These are phyloP conservation scores for Ctenoplectra terminalis DNA, from an alignment of 1,140 invertebrate genomes.

Conservation along the genomic window DNA sequence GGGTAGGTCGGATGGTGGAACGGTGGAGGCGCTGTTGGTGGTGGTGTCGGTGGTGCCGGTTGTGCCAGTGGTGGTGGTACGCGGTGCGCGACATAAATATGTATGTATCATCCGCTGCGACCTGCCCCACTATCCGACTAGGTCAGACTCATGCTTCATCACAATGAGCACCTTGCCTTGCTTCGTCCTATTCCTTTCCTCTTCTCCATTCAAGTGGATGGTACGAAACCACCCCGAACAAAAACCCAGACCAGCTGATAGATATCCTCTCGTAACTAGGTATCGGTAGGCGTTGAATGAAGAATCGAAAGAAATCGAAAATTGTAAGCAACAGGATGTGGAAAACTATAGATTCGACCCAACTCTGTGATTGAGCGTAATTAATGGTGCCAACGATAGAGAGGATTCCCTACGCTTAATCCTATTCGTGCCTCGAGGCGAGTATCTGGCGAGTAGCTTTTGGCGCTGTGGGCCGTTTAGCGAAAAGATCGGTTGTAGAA, in stretches of 20 bases:
- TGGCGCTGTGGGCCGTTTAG: too few relatives aligned
- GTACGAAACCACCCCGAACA: constrained; percentile 58
- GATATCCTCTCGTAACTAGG: neutral
- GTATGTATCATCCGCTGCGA: constrained; percentile 83
- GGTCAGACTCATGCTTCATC: constrained; percentile 83
- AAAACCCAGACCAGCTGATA: neutral
- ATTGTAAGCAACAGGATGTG: too few relatives aligned
- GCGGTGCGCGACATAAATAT: constrained; percentile 83
- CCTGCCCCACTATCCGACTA: constrained; percentile 82
- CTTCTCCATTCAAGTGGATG: constrained; percentile 75
- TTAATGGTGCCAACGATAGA: too few relatives aligned
- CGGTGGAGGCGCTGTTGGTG: constrained; percentile 35
- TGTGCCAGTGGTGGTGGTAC: constrained; percentile 70
- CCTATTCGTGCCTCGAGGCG: too few relatives aligned
- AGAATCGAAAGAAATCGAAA: fast-evolving
- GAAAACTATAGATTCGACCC: too few relatives aligned
- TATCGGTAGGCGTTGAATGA: fast-evolving
- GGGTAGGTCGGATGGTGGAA: constrained; percentile 56
- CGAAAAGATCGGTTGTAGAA: too few relatives aligned
- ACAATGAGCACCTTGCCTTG: constrained; percentile 82
- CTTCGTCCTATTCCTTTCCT: constrained; percentile 68
- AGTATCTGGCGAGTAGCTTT: too few relatives aligned
- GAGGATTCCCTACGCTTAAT: too few relatives aligned
- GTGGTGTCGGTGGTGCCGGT: constrained; percentile 17
- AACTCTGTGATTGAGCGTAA: too few relatives aligned